These are phyloP conservation scores for Trachelipus rathkii DNA, from an alignment of 1,140 invertebrate species.

Conservation along the genomic window DNA sequence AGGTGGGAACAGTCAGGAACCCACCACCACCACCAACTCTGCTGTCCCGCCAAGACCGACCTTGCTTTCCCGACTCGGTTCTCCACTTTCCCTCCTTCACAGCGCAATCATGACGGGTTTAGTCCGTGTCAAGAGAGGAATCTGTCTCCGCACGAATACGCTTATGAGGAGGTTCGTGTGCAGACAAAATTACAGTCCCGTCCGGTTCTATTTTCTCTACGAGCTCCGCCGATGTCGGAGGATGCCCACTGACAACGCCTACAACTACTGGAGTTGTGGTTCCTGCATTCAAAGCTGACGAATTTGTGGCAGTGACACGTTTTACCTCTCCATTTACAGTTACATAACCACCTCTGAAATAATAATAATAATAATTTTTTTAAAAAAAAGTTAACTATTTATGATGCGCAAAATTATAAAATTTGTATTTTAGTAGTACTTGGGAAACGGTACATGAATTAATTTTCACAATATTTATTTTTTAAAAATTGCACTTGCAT, in stretches of 20 bases:
- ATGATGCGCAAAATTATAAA: too few relatives aligned
- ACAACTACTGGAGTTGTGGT: slow-evolving; percentile 35
- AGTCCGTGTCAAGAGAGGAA: slow-evolving; percentile 6
- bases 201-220: slow-evolving; percentile 39
- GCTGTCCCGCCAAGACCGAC: too few relatives aligned
- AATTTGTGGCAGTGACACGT: slow-evolving; percentile 30
- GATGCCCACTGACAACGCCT: slow-evolving; percentile 31
- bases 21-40: too few relatives aligned
- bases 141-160: slow-evolving; percentile 33
- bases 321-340: slow-evolving; percentile 43
- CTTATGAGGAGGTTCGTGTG: slow-evolving; percentile 32
- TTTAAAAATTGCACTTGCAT: too few relatives aligned
- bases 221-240: slow-evolving; percentile 33
- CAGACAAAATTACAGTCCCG: slow-evolving; percentile 37
- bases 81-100: not conserved
- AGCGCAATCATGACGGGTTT: slow-evolving; percentile 1
- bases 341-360: slow-evolving; percentile 39
- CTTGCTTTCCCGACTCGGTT: too few relatives aligned
- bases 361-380: too few relatives aligned
- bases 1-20: too few relatives aligned
- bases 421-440: too few relatives aligned
- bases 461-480: too few relatives aligned
- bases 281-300: slow-evolving; percentile 26
- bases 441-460: too few relatives aligned
- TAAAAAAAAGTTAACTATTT: too few relatives aligned